These are phyloP conservation scores for Sakesphorus luctuosus DNA, from an alignment of 2,113 vertebrate species.

Conservation along the genomic window DNA sequence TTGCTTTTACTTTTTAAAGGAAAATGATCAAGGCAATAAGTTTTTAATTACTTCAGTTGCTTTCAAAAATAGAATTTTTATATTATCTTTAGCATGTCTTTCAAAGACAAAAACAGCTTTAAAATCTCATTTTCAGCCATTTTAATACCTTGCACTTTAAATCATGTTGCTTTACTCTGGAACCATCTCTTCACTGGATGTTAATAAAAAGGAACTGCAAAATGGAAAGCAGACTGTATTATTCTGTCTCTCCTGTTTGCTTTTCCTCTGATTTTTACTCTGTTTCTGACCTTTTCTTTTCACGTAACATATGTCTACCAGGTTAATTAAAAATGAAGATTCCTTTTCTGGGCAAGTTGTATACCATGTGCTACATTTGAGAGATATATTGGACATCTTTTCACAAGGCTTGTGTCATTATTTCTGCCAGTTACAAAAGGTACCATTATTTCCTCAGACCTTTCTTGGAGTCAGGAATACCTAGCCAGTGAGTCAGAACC, in stretches of 20 bases:
- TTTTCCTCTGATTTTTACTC: background rate
- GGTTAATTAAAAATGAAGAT: background rate
- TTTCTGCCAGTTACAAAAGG: background rate
- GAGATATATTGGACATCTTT: background rate
- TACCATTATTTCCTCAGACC: background rate
- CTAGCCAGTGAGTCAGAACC: constrained; percentile 60
- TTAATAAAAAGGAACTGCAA: background rate
- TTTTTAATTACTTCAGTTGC: background rate
- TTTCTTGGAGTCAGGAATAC: constrained; percentile 21
- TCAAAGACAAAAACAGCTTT: background rate
- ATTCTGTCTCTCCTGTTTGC: background rate
- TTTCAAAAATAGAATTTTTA: constrained; percentile 17
- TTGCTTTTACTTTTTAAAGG: background rate
- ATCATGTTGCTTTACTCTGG: background rate
- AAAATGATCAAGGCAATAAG: background rate
- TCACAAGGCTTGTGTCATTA: background rate
- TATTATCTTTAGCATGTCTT: background rate
- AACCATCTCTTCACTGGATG: background rate
- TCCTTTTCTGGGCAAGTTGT: background rate
- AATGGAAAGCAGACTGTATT: background rate
- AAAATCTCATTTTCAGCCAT: background rate
- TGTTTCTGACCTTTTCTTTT: background rate
- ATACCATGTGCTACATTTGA: background rate
- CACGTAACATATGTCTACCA: background rate
- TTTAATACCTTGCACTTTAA: background rate